Base-by-base conservation (phyloP, 2,888 invertebrate species). In the Tupiocoris notatus region DNA sequence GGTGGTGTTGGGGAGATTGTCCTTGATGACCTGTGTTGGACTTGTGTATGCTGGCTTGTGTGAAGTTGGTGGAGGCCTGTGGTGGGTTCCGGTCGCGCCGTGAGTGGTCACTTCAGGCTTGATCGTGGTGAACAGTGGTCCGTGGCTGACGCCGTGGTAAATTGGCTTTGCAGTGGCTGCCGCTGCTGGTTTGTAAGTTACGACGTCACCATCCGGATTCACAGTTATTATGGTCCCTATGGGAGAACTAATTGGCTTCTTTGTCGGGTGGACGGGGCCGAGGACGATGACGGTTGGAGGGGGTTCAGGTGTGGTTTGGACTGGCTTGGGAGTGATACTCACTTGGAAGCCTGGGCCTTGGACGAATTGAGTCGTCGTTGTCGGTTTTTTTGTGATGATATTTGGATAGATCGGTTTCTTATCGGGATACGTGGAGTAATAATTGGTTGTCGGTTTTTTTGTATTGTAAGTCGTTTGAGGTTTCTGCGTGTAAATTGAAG, bases 211-310 rank as follows among this genome's bases (percentile, higher is more conserved):
- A 6, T 78, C 76, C 1, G 80, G 79, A 74, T 81, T 80, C 0
- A 80, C 80, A 1, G 79, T 80, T 12, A 81, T 79, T 17, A 81
- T 79, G 7, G 81, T 79, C 17, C 80, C 79, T 23, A 78, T 78
- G 16, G 77, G 79, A 58, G 79, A 78, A 58, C 79, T 79, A 56
- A 77, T 74, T 12, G 79, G 79, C 77, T 78, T 79, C 65, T 79
- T 79, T 20, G 79, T 78, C 20, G 78, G 76, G 61, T 79, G 78
- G 0, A 80, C 78, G 12, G 88, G 86, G 0, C 87, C 86, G 1
- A 89, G 82, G 6, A 89, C 88, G n/a, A 89, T 88, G 1, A 89
- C 85, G 0, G 88, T 89, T 0, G 89, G 88, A 9, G 88, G 80
- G 6, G 82, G 82, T 25, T 80, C 81, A n/a, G 79, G 77, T 18